Base-by-base conservation (phyloP, 2,888 invertebrate species). In the Lacanobia wlatinum region DNA sequence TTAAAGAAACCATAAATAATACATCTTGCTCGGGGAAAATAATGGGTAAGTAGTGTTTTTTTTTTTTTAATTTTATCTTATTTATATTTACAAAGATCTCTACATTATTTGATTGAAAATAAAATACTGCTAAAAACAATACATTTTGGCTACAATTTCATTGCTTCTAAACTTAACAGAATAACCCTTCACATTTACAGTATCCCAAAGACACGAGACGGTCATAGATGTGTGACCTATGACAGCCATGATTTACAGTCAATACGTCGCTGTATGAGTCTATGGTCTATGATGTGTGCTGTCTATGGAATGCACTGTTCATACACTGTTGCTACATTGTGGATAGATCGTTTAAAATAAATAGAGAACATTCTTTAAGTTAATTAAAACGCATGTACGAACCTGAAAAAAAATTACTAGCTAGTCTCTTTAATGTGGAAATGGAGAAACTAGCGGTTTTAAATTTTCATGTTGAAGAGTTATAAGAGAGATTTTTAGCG, bases 221-320 rank as follows among this genome's bases (percentile, higher is more conserved):
- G 73, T 76, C 76, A 87, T 84, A 84, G 80, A 85, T 80, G 84
- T 89, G 90, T 94, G 94, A 94, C 94, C 94, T 93, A 89, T 93
- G 93, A 87, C 91, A 88, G 88, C 76, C 79, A 84, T 93, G 91
- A 94, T 93, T 91, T 91, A 94, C 89, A 85, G 87, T 84, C 91
- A 90, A 93, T 94, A 91, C 87, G 87, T 87, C 83, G 84, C 84
- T 74, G 70, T 74, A 48, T 74, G 69, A 55, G 46, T 85, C 75
- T 52, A 73, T 56, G 70, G 70, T n/a, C n/a, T n/a, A n/a, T n/a
- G n/a, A n/a, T 67, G 71, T 65, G 66, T 55, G 55, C 18, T 60
- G 75, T 68, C 72, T 86, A 70, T 61, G 87, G 92, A 89, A 92
- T 90, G 89, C 76, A 67, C 72, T 69, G 71, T 71, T 70, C 34